phyloP scores from a whole-genome alignment of 2,797 vertebrate species.

The Bucorvus abyssinicus region DNA sequence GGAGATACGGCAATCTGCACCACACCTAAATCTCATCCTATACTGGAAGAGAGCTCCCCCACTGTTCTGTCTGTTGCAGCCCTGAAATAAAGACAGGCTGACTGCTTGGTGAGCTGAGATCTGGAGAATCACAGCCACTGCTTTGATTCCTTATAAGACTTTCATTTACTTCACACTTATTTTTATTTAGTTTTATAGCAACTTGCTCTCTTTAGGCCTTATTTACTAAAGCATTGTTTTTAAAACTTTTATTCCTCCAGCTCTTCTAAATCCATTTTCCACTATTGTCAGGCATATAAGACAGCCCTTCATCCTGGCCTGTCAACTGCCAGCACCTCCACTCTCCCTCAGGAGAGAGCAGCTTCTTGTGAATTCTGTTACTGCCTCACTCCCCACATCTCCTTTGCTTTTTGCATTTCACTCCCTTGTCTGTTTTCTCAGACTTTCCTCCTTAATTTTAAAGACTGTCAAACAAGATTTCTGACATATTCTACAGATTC shows the following conservation, averaged over 20 bases:
- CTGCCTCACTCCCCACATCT: neutral
- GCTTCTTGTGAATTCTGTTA: neutral
- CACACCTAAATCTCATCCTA: neutral
- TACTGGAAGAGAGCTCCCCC: neutral
- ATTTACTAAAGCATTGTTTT: neutral
- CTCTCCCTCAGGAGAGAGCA: neutral
- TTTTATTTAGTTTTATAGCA: neutral
- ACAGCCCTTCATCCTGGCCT: neutral
- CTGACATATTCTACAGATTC: neutral
- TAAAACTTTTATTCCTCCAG: neutral
- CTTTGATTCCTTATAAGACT: neutral
- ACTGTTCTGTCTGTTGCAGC: neutral
- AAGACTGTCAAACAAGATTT: slow-evolving; percentile 2
- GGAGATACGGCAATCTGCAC: neutral
- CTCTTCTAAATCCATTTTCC: neutral
- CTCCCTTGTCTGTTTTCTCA: neutral
- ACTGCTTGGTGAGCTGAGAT: neutral
- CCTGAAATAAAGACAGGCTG: neutral
- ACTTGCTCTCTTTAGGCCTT: neutral
- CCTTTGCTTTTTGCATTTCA: neutral
- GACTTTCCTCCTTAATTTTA: neutral
- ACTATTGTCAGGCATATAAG: neutral
- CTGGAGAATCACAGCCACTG: neutral
- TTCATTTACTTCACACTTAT: neutral
- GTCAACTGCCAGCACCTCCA: neutral